These are phyloP conservation scores for Dasyprocta punctata DNA, from an alignment of 2,113 vertebrate genomes.

Conservation along the genomic window DNA sequence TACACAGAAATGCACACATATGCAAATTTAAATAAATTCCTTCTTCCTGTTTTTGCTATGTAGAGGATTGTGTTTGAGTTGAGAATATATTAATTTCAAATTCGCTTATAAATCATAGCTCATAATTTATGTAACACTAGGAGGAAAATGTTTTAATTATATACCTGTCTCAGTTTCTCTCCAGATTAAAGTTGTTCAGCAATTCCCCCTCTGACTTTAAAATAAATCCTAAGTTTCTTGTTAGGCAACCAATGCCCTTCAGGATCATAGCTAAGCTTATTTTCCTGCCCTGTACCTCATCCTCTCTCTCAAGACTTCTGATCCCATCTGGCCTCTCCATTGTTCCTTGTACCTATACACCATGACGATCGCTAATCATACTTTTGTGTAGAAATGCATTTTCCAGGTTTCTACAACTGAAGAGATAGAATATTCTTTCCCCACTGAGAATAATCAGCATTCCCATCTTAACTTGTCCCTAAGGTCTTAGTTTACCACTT, in stretches of 20 bases:
- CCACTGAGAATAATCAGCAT: background rate
- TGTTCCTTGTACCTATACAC: background rate
- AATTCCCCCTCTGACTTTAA: background rate
- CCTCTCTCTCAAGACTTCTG: background rate
- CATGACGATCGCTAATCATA: background rate
- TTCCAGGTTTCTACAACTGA: background rate
- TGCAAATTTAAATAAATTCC: background rate
- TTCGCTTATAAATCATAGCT: background rate
- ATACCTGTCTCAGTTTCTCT: background rate
- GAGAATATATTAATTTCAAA: slow-evolving; percentile 23
- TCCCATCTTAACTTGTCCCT: background rate
- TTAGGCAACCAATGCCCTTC: background rate
- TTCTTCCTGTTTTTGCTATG: background rate
- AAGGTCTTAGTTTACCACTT: background rate
- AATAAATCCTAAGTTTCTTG: background rate
- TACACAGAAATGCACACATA: background rate
- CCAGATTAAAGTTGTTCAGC: background rate
- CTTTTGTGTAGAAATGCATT: background rate
- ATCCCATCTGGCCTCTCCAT: background rate
- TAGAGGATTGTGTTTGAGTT: background rate
- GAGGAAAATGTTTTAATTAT: background rate
- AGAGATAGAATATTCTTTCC: background rate
- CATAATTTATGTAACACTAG: background rate
- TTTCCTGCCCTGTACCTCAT: background rate
- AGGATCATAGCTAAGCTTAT: background rate